These are phyloP conservation scores for Bemisia tabaci DNA, from an alignment of 1,140 invertebrate species.

Conservation along the genomic window DNA sequence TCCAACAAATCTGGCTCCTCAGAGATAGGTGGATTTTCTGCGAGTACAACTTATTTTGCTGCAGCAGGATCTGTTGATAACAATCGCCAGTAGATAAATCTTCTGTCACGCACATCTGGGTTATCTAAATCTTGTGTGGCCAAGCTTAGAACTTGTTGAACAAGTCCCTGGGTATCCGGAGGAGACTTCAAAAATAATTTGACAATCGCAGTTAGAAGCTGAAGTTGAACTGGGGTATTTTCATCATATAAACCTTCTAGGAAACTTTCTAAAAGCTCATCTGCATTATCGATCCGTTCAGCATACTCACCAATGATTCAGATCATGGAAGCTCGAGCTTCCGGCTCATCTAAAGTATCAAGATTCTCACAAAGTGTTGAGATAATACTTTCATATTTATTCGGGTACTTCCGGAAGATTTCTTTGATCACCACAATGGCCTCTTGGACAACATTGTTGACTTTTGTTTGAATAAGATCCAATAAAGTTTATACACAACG, in stretches of 20 bases:
- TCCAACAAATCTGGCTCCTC: conserved; percentile 98
- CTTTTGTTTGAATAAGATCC: conserved; percentile 99
- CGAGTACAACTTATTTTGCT: conserved; percentile 98
- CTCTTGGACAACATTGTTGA: conserved; percentile 99
- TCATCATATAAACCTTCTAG: conserved; percentile 99
- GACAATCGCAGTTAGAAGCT: conserved; percentile 93
- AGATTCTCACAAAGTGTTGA: conserved; percentile 98
- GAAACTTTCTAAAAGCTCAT: conserved; percentile 95
- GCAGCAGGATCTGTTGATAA: conserved; percentile 96
- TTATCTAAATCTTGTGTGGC: conserved; percentile 99
- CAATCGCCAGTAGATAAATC: conserved; percentile 99
- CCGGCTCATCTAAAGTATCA: conserved; percentile 96
- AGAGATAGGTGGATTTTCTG: conserved; percentile 97
- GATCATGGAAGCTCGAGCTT: conserved; percentile 98
- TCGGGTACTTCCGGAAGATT: conserved; percentile 99
- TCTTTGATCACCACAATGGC: conserved; percentile 99
- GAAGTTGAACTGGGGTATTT: conserved; percentile 96
- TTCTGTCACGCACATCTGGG: conserved; percentile 93
- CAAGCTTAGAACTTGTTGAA: conserved; percentile 82
- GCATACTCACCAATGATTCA: conserved; percentile 99
- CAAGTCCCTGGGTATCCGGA: conserved; percentile 94
- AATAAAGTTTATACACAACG: conserved; percentile 94
- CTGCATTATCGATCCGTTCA: conserved; percentile 98
- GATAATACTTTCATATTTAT: conserved; percentile 99
- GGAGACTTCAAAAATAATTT: conserved; percentile 97